phyloP scores from a whole-genome alignment of 2,113 vertebrate species.

The Brachirus orientalis region DNA sequence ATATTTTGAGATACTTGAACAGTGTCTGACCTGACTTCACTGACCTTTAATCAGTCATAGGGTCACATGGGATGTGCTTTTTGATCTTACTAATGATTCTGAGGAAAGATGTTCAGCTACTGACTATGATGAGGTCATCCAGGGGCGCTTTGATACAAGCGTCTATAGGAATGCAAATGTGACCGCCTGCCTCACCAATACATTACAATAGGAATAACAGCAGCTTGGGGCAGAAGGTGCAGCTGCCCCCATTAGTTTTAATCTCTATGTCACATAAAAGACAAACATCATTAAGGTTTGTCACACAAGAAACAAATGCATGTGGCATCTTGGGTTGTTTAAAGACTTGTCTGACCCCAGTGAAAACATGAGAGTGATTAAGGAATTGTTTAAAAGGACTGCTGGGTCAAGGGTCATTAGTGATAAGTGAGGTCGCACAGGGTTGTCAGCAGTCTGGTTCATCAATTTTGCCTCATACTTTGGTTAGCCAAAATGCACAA shows the following conservation, averaged over 20 bases:
- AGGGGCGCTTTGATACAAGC: slow-evolving; percentile 54
- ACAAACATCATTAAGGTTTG: slow-evolving; percentile 64
- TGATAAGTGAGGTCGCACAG: slow-evolving; percentile 73
- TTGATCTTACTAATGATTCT: slow-evolving; percentile 62
- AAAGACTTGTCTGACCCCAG: slow-evolving; percentile 52
- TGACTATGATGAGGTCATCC: slow-evolving; percentile 61
- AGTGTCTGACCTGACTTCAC: slow-evolving; percentile 57
- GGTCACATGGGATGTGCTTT: slow-evolving; percentile 46
- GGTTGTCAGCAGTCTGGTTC: slow-evolving; percentile 58
- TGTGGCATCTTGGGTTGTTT: slow-evolving; percentile 59
- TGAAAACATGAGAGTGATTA: slow-evolving; percentile 70
- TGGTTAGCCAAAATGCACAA: slow-evolving; percentile 42
- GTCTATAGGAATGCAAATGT: slow-evolving; percentile 80
- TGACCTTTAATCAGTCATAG: slow-evolving; percentile 67
- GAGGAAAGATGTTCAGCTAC: slow-evolving; percentile 54
- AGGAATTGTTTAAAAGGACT: slow-evolving; percentile 66
- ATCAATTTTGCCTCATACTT: slow-evolving; percentile 69
- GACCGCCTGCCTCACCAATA: slow-evolving; percentile 55
- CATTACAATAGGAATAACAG: slow-evolving; percentile 65
- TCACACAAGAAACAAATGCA: slow-evolving; percentile 71
- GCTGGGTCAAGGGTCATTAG: slow-evolving; percentile 58
- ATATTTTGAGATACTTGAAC: slow-evolving; percentile 70
- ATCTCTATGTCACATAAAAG: slow-evolving; percentile 64
- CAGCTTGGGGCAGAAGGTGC: slow-evolving; percentile 61
- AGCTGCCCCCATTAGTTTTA: slow-evolving; percentile 72